Evolutionary conservation across 2,888 invertebrate genomes (phyloP).

Genomic region (Limnephilus rhombicus): DNA sequence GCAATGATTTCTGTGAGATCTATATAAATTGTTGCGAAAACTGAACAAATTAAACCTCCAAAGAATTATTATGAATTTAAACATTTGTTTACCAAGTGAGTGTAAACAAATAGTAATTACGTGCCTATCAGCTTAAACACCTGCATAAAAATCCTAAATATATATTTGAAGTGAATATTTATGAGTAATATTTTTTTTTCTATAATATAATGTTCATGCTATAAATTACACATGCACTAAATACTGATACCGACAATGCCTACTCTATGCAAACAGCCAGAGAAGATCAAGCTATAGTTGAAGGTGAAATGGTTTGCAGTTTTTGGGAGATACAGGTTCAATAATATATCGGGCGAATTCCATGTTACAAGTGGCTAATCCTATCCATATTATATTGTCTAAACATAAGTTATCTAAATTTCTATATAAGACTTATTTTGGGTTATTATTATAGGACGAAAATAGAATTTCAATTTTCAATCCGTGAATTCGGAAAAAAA

Average conservation of each 20-base stretch:
- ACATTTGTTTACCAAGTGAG: not conserved
- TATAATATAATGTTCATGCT: not conserved
- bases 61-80: not conserved
- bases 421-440: not conserved
- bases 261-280: not conserved
- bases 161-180: not conserved
- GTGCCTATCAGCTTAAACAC: not conserved
- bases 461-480: not conserved
- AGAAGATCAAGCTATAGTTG: not conserved
- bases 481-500: too few relatives aligned
- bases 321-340: not conserved
- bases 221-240: slow-evolving; percentile 1
- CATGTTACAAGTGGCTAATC: slow-evolving; percentile 49
- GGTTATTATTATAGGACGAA: not conserved
- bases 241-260: not conserved
- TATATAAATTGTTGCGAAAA: too few relatives aligned
- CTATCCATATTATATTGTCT: not conserved
- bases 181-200: not conserved
- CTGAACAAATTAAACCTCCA: not conserved
- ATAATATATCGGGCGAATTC: not conserved
- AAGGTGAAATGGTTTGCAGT: not conserved
- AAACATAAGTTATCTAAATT: not conserved
- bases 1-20: too few relatives aligned
- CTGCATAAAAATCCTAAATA: not conserved
- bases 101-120: not conserved